Percentiles rank a stretch among this genome's conserved stretches.
Conservation (phyloP, 2,113 vertebrate species). For the Boulengeromyrus knoepffleri region DNA sequence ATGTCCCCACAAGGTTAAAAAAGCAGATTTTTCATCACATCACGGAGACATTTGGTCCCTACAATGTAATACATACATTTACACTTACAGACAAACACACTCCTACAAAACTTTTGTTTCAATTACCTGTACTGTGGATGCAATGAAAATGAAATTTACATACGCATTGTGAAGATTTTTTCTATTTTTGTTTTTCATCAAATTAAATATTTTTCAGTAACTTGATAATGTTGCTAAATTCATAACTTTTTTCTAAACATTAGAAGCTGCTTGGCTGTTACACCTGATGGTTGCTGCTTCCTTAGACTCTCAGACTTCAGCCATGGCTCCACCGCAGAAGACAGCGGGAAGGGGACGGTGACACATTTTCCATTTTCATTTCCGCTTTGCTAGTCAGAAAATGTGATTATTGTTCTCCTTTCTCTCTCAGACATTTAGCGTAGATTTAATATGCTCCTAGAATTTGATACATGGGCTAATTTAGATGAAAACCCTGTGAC, state of each 20-base stretch:
- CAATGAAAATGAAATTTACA: neutral
- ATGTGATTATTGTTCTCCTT: slow-evolving; percentile 55
- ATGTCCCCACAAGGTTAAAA: neutral
- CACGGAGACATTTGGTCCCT: neutral
- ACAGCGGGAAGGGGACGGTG: too few species aligned
- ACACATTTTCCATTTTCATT: slow-evolving; percentile 8
- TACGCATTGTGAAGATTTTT: neutral
- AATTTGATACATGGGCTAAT: slow-evolving; percentile 62
- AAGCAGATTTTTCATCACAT: neutral
- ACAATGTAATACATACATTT: neutral
- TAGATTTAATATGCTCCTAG: slow-evolving; percentile 60
- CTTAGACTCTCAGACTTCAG: neutral
- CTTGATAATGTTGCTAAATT: neutral
- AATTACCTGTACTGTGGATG: neutral
- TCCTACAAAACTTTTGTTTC: neutral
- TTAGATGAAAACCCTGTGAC: slow-evolving; percentile 63
- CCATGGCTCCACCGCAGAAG: neutral
- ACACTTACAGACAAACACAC: neutral
- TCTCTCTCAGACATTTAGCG: slow-evolving; percentile 42
- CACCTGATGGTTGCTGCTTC: neutral
- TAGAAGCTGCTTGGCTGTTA: neutral
- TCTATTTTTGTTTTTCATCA: neutral
- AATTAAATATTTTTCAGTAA: neutral
- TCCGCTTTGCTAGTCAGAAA: slow-evolving; percentile 43
- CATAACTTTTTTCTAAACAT: neutral